Evolutionary conservation across 1,140 invertebrate species (phyloP).

Genomic region (Vollenhovia emeryi): DNA sequence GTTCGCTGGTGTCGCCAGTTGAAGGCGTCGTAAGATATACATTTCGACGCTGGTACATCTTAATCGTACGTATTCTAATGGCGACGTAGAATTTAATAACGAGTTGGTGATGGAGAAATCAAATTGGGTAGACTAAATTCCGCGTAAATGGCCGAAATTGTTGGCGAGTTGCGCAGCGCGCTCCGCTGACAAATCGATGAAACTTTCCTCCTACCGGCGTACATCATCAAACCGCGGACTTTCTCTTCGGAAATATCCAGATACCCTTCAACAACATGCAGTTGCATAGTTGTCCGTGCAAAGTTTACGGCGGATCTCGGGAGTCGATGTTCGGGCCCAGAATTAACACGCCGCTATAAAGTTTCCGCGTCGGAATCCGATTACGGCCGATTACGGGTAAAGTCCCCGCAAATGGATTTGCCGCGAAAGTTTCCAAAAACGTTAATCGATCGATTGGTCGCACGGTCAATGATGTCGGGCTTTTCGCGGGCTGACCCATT

Average conservation of each 20-base stretch:
- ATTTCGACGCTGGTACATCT: neutral
- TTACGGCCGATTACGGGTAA: slow-evolving; percentile 54
- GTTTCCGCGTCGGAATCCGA: slow-evolving; percentile 65
- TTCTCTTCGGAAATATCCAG: slow-evolving; percentile 58
- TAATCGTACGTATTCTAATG: neutral
- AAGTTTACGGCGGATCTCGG: slow-evolving; percentile 62
- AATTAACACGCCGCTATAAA: slow-evolving; percentile 63
- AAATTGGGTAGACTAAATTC: slow-evolving; percentile 29
- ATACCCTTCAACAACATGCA: slow-evolving; percentile 39
- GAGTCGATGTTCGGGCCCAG: slow-evolving; percentile 47
- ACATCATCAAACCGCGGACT: slow-evolving; percentile 62
- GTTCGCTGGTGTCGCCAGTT: neutral
- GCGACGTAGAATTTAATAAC: neutral
- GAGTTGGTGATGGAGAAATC: slow-evolving; percentile 24
- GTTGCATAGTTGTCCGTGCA: slow-evolving; percentile 60
- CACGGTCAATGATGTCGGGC: neutral
- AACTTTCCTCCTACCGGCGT: slow-evolving; percentile 20
- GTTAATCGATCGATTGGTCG: slow-evolving; percentile 34
- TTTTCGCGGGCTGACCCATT: neutral
- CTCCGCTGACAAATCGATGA: slow-evolving; percentile 30
- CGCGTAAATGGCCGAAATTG: slow-evolving; percentile 26
- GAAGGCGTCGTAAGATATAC: neutral
- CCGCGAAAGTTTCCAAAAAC: slow-evolving; percentile 43
- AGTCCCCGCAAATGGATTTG: slow-evolving; percentile 51
- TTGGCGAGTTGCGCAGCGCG: slow-evolving; percentile 3